Conservation (phyloP, 1,140 invertebrate genomes). For the Cylas formicarius region DNA sequence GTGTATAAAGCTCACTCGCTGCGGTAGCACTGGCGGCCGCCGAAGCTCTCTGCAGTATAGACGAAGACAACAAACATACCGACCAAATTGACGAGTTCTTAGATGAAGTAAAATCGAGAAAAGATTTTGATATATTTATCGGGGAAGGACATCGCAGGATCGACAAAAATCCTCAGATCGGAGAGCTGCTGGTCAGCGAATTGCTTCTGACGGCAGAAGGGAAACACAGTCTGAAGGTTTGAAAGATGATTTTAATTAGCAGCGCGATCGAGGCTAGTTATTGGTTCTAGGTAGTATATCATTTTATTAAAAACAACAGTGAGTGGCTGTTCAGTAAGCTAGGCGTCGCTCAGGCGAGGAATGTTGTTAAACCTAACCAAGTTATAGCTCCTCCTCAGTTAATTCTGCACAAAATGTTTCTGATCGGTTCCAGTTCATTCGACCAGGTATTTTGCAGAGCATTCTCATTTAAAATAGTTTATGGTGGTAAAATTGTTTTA, state of each 20-base stretch:
- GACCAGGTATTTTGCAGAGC: constrained; percentile 52
- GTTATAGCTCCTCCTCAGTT: constrained; percentile 48
- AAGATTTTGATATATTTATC: constrained; percentile 35
- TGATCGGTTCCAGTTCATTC: constrained; percentile 61
- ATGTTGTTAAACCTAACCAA: constrained; percentile 39
- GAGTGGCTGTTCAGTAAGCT: constrained; percentile 58
- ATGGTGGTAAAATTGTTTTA: not conserved
- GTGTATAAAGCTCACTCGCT: constrained; percentile 39
- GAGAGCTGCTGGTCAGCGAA: constrained; percentile 49
- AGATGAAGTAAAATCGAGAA: constrained; percentile 45
- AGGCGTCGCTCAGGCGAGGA: constrained; percentile 41
- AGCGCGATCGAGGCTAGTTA: too few species aligned
- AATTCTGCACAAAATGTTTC: constrained; percentile 67
- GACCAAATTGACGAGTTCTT: constrained; percentile 57
- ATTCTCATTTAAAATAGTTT: constrained; percentile 4
- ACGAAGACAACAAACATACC: constrained; percentile 67
- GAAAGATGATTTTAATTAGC: constrained; percentile 1
- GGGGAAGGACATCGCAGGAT: constrained; percentile 43
- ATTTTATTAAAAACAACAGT: constrained; percentile 60
- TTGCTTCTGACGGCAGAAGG: constrained; percentile 49
- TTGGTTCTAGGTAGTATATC: constrained; percentile 52
- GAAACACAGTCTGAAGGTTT: constrained; percentile 49
- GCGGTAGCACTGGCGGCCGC: constrained; percentile 51
- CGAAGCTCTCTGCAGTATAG: constrained; percentile 69
- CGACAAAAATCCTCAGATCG: constrained; percentile 44